Evolutionary conservation across 2,888 invertebrate genomes (phyloP), one percentile per base, ranked within the genome.

Genomic region (Drosophila differens): DNA sequence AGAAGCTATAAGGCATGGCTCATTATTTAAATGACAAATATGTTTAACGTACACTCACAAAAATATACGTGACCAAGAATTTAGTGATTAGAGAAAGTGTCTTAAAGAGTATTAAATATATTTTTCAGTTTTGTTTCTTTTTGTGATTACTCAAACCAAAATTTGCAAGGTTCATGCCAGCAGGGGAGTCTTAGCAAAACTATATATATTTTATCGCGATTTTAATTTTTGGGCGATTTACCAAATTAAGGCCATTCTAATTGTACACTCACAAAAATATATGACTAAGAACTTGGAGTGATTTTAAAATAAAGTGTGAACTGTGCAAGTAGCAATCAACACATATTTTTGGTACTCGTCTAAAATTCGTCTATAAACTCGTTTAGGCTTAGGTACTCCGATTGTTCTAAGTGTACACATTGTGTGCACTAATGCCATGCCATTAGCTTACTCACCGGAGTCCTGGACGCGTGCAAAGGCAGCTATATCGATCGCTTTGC

Each of bases 391-490:
- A 4, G 14, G 22, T 22, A 1, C 16, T 28, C 10, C 37, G 4
- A 28, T 55, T 55, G 28, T 37, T 37, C 19, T 28, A 2, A 28
- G 25, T 55, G 35, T 22, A 51, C 28, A 25, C 54, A 35, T 25
- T 35, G 35, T 35, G 35, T 22, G 10, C 14, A 54, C 16, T 37
- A 57, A 57, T 57, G 28, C 39, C 14, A 39, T 57, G 57, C n/a
- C 57, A 57, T 57, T 47, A 59, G 59, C 59, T 33, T 14, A 59
- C 82, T 94, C 94, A 96, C 97, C 97, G 47, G 97, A 97, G 94
- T 98, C 97, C 93, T 99, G 98, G 88, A 97, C 96, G 85, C 97
- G 95, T 3, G 98, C 98, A 92, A 96, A 97, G 33, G 96, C 96
- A 5, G 98, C 97, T 72, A 99, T 95, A 92, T 99, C 98, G 74